These are phyloP conservation scores for Agrenia bidenticulata DNA, from an alignment of 2,888 invertebrate genomes.

Conservation along the genomic window DNA sequence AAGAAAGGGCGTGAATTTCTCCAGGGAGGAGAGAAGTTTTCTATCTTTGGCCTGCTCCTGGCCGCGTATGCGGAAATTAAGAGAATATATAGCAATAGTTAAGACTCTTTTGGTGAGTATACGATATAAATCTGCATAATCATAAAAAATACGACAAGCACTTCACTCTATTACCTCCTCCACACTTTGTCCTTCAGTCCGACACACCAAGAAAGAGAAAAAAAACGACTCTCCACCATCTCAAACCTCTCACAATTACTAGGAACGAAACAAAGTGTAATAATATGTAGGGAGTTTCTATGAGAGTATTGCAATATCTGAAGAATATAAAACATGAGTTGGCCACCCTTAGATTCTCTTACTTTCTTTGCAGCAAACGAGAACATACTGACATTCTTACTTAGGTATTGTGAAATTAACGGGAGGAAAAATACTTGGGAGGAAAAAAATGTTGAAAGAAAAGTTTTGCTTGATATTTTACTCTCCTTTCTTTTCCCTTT, in stretches of 20 bases:
- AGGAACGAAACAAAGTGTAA: no score
- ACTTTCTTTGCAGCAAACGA: neutral
- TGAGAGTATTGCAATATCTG: neutral
- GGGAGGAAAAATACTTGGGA: neutral
- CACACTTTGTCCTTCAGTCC: no score
- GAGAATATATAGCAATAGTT: constrained; percentile 5
- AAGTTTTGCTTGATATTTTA: constrained; percentile 2
- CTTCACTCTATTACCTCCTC: constrained; percentile 11
- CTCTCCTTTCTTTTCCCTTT: neutral
- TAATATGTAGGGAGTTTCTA: no score
- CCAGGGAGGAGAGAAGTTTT: neutral
- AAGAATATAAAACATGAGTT: neutral
- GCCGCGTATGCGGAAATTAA: neutral
- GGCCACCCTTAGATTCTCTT: neutral
- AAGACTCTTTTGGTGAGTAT: neutral
- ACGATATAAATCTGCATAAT: constrained; percentile 15
- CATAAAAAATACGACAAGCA: constrained; percentile 9
- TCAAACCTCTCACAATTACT: no score
- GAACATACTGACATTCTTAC: constrained; percentile 3
- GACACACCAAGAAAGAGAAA: no score
- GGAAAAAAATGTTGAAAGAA: neutral
- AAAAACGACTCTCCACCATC: no score
- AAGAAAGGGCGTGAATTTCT: constrained; percentile 1
- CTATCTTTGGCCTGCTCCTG: neutral
- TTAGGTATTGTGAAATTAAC: constrained; percentile 5